These are phyloP conservation scores for Clavelina lepadiformis DNA, from an alignment of 23 tunicate genomes.

Conservation along the genomic window DNA sequence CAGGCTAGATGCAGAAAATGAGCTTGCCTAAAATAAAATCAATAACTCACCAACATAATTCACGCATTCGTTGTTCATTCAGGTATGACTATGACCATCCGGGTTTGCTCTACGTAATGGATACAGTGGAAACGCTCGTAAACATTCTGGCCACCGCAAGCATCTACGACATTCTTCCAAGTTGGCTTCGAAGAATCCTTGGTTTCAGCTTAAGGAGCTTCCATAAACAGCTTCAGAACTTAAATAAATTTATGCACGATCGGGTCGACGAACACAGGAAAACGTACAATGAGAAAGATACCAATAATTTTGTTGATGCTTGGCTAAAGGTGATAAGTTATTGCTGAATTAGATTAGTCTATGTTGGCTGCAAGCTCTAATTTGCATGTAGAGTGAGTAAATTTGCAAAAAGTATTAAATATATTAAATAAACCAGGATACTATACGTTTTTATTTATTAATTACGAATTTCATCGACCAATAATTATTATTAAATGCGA, in stretches of 20 bases:
- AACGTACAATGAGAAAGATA: slow-evolving; percentile 25
- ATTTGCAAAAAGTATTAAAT: neutral
- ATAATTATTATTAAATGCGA: too few species aligned
- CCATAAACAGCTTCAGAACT: slow-evolving; percentile 42
- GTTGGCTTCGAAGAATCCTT: slow-evolving; percentile 42
- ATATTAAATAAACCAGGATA: neutral
- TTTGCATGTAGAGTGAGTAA: too few species aligned
- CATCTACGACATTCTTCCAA: slow-evolving; percentile 69
- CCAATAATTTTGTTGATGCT: slow-evolving; percentile 70
- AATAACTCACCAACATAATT: too few species aligned
- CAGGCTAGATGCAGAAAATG: too few species aligned
- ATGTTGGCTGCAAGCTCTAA: neutral
- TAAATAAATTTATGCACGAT: slow-evolving; percentile 34
- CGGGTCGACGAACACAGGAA: slow-evolving; percentile 48
- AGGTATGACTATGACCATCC: slow-evolving; percentile 77
- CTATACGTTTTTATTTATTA: neutral
- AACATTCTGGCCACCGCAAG: slow-evolving; percentile 61
- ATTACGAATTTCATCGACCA: neutral
- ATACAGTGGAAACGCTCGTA: slow-evolving; percentile 51
- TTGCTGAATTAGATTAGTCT: neutral
- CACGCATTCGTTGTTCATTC: too few species aligned
- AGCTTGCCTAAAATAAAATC: too few species aligned
- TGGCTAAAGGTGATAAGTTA: slow-evolving; percentile 60
- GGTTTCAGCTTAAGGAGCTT: slow-evolving; percentile 45
- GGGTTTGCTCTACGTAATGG: slow-evolving; percentile 33